A percentile compares a stretch with the other conserved stretches of the same genome.
These are phyloP conservation scores for Pasiphila rectangulata DNA, from an alignment of 2,888 invertebrate species.

Conservation along the genomic window DNA sequence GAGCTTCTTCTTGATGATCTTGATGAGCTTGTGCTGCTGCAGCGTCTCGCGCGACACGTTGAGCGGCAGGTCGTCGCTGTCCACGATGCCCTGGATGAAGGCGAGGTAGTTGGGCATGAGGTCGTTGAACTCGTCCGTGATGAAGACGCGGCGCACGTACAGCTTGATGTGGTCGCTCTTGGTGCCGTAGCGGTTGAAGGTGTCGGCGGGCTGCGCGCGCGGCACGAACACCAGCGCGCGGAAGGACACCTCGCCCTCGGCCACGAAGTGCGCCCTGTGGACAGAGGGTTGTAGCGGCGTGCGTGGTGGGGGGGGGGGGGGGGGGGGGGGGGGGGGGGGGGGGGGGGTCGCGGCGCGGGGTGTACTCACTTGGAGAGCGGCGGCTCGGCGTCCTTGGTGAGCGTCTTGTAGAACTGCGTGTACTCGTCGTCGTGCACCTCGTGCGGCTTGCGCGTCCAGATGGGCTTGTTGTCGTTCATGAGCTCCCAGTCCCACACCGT, in stretches of 20 bases:
- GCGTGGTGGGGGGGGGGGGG: too few relatives aligned
- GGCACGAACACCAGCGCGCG: conserved; percentile 97
- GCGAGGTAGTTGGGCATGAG: conserved; percentile 99
- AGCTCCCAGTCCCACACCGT: conserved; percentile 99
- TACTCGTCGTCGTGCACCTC: conserved; percentile 95
- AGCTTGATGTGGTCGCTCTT: conserved; percentile 97
- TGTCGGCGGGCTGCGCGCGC: conserved; percentile 93
- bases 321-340: background rate
- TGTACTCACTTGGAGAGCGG: conserved; percentile 85
- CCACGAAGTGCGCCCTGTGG: conserved; percentile 93
- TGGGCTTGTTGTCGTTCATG: conserved; percentile 98
- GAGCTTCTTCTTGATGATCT: conserved; percentile 99
- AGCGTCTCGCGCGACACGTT: conserved; percentile 99
- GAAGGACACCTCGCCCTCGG: conserved; percentile 99
- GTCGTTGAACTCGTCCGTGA: conserved; percentile 99
- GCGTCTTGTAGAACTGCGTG: conserved; percentile 95
- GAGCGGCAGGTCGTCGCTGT: conserved; percentile 98
- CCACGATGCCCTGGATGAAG: conserved; percentile 97
- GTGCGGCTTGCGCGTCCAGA: conserved; percentile 96
- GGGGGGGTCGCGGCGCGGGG: background rate
- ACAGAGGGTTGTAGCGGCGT: too few relatives aligned
- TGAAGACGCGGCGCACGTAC: conserved; percentile 98
- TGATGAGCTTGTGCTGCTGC: conserved; percentile 99
- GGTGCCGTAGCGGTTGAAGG: conserved; percentile 97
- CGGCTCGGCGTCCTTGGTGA: conserved; percentile 93